These are phyloP conservation scores for Drosophila greeni DNA, from an alignment of 2,888 invertebrate genomes.

Conservation along the genomic window DNA sequence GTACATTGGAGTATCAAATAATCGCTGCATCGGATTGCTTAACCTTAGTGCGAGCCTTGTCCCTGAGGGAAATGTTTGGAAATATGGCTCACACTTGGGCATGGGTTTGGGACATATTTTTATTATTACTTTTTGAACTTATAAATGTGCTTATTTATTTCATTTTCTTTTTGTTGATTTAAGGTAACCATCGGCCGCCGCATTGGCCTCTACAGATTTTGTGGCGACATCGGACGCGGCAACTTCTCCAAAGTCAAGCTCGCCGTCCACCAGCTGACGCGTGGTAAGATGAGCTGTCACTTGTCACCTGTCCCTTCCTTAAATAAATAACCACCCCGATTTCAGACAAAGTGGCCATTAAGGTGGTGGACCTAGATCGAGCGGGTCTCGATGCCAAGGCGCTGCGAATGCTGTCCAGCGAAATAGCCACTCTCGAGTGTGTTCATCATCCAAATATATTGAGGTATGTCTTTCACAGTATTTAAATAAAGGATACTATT, in stretches of 20 bases:
- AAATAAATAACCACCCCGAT: conserved; percentile 4
- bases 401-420: conserved; percentile 83
- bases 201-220: conserved; percentile 86
- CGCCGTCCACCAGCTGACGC: conserved; percentile 86
- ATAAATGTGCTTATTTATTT: not conserved
- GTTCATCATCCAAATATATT: conserved; percentile 86
- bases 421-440: conserved; percentile 85
- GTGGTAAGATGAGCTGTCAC: conserved; percentile 79
- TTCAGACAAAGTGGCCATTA: conserved; percentile 86
- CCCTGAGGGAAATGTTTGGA: conserved; percentile 13
- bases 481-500: not conserved
- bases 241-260: conserved; percentile 90
- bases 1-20: conserved; percentile 25
- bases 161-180: not conserved
- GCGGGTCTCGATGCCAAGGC: conserved; percentile 85
- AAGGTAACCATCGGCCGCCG: conserved; percentile 85
- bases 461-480: conserved; percentile 77
- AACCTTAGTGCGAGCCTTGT: conserved; percentile 23
- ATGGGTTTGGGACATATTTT: not conserved
- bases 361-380: conserved; percentile 87
- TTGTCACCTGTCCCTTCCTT: not conserved
- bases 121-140: not conserved
- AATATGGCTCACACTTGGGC: not conserved
- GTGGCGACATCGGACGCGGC: conserved; percentile 87
- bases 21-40: conserved; percentile 28